phyloP scores from a whole-genome alignment of 2,113 vertebrate species.

The Microtus montanus region DNA sequence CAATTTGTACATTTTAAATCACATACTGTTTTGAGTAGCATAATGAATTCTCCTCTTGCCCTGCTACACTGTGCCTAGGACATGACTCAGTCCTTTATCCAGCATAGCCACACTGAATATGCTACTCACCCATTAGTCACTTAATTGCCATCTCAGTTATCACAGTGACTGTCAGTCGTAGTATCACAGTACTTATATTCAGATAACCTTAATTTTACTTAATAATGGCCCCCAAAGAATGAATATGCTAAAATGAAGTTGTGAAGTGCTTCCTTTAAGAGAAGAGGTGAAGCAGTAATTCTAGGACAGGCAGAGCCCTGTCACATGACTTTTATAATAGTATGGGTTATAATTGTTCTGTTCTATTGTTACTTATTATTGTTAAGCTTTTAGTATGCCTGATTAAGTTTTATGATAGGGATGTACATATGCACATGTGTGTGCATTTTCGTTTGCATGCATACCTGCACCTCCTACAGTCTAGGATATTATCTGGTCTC shows the following conservation, averaged over 20 bases:
- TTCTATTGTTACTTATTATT: background rate
- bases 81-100: background rate
- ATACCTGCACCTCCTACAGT: background rate
- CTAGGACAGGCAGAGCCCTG: background rate
- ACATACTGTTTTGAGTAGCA: background rate
- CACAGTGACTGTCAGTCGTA: background rate
- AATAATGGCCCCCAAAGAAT: background rate
- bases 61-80: background rate
- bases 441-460: background rate
- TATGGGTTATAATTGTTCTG: background rate
- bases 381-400: background rate
- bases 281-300: background rate
- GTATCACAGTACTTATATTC: background rate
- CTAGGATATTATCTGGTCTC: background rate
- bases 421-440: background rate
- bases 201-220: background rate
- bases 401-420: background rate
- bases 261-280: background rate
- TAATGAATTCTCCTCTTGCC: background rate
- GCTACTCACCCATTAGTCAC: background rate
- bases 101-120: background rate
- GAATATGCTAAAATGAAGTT: background rate
- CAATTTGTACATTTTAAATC: background rate
- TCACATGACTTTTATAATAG: background rate
- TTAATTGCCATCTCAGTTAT: background rate